Evolutionary conservation across 2,888 invertebrate genomes (phyloP), one percentile per base, ranked within the genome.

Genomic region (Pherbina coryleti): DNA sequence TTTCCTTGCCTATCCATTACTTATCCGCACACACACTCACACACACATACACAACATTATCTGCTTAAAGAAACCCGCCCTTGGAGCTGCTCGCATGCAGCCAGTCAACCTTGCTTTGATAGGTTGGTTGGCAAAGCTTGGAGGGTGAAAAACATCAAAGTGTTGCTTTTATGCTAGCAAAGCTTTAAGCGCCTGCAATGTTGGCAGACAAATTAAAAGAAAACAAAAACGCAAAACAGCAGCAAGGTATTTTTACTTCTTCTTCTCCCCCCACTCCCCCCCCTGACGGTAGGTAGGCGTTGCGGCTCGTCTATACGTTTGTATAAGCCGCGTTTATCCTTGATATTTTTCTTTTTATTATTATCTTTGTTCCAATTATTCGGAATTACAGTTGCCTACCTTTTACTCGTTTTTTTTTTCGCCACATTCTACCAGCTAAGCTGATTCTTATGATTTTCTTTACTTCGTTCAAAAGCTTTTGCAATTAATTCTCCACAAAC

Each of bases 321-420:
- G 71, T 72, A n/a, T 77, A 22, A 49, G 51, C 28, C 9, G 53
- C 55, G 69, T 28, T 62, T 76, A 78, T 77, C 78, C 49, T 73
- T 62, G 49, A 19, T 49, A 51, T 53, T 57, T 44, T 9, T 67
- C 66, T 66, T 64, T 75, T 72, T 70, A 84, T 86, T 86, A 87
- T 86, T 87, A 87, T 86, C 84, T 84, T 85, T 86, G 84, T 84
- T 84, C 87, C 87, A 87, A 87, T 87, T 87, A 87, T 86, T 82
- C 84, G 85, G 85, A 86, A 87, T 87, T 87, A 87, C 87, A 87
- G 85, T 86, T 85, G 84, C 84, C 83, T 79, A 49, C 60, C 60
- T 73, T 49, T 5, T 34, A n/a, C 19, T 17, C 5, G 34, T 19
- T 9, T 34, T 31, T 55, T 28, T 19, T 9, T 11, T 28, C 8